Conservation (phyloP, 2,113 vertebrate species). For the Zapornia atra region DNA sequence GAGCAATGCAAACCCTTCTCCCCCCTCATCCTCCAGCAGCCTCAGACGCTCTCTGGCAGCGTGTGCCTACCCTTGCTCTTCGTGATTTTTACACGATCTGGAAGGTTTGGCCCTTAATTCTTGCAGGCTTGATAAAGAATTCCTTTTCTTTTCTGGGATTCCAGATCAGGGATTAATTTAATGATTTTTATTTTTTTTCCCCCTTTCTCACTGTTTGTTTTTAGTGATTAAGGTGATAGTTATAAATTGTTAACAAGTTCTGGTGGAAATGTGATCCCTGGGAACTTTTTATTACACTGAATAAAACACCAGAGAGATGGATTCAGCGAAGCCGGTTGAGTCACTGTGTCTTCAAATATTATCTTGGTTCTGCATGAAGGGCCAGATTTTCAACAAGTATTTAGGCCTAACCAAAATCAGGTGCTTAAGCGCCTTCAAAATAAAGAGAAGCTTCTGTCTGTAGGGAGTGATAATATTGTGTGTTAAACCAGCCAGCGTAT, state of each 20-base stretch:
- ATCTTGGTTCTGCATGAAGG: conserved; percentile 21
- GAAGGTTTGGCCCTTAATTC: background rate
- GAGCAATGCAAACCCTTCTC: background rate
- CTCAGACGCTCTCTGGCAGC: background rate
- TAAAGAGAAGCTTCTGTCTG: conserved; percentile 9
- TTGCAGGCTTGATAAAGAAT: background rate
- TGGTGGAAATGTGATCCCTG: conserved; percentile 18
- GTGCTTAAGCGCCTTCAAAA: conserved; percentile 42
- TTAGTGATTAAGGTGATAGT: conserved; percentile 47
- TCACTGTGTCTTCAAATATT: conserved; percentile 37
- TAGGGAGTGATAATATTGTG: conserved; percentile 27
- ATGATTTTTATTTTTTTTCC: background rate
- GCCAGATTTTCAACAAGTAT: background rate
- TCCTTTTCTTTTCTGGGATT: conserved; percentile 9
- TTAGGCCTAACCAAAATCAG: background rate
- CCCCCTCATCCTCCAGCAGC: background rate
- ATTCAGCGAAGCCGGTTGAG: background rate
- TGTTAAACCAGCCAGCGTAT: background rate
- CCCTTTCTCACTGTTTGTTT: conserved; percentile 30
- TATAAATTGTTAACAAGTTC: conserved; percentile 67
- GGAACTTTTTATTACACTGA: background rate
- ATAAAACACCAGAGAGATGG: background rate
- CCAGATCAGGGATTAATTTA: conserved; percentile 34
- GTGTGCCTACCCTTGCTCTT: background rate
- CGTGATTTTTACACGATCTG: background rate